Base-by-base conservation (phyloP, 1,140 invertebrate genomes). In the Cotesia typhae region DNA sequence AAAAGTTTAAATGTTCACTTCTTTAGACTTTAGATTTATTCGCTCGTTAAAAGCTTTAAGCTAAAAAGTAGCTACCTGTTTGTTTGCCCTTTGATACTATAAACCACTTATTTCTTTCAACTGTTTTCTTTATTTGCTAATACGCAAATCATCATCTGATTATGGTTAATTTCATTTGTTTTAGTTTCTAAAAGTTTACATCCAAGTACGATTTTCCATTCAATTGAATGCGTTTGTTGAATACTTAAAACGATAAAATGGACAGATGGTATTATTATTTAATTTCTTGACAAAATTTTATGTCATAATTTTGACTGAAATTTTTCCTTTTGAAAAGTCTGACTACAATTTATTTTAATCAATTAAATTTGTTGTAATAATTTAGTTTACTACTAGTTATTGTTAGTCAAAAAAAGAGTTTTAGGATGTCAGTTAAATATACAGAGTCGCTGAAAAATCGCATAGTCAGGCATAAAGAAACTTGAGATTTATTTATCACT, bases 401-500 rank as follows among this genome's bases (percentile, higher is more conserved):
- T 3, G 12, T 12, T 12, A 12, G 5, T 12, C 4, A 7, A 20
- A 57, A 41, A 61, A 63, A 66, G 61, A 52, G 63, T 17, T 70
- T 36, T 70, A 70, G 71, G 53, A 55, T 10, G 5, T 6, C 41
- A 47, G 41, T 10, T 6, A 3, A 47, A 17, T 72, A 61, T 9
- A 20, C 20, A 53, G 9, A 61, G 60, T 35, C 69, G 53, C 61
- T 55, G 38, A 41, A 12, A 52, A 67, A 37, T 38, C 12, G 28
- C 14, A 14, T n/a, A 55, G 38, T 10, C 38, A 20, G 59, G 61
- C 14, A 38, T 17, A 74, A 74, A 59, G 65, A 20, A 57, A 69
- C 75, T 75, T 76, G 75, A 73, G 72, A 68, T 79, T 71, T 77
- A 78, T 82, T 83, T 83, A 83, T 84, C 81, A 79, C 76, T 73